These are phyloP conservation scores for Ormyrus pomaceus DNA, from an alignment of 2,888 invertebrate genomes.

Conservation along the genomic window DNA sequence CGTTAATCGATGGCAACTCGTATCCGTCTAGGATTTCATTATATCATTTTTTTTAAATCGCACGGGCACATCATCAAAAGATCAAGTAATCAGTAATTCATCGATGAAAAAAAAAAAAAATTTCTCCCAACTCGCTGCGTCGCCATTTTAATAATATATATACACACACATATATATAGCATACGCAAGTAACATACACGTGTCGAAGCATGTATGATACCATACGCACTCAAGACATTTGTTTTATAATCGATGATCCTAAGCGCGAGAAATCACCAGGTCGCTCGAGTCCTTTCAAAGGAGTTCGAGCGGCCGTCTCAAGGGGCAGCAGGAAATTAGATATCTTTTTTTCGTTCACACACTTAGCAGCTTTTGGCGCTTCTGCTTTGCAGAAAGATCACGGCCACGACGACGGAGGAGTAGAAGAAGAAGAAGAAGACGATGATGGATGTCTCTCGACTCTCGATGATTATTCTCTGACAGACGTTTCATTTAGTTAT, in stretches of 20 bases:
- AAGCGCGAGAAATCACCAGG: slow-evolving; percentile 47
- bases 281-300: slow-evolving; percentile 54
- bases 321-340: slow-evolving; percentile 55
- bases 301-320: slow-evolving; percentile 36
- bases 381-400: slow-evolving; percentile 58
- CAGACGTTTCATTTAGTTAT: slow-evolving; percentile 62
- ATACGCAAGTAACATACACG: slow-evolving; percentile 31
- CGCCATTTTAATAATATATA: slow-evolving; percentile 52
- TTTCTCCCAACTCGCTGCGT: slow-evolving; percentile 55
- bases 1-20: slow-evolving; percentile 69
- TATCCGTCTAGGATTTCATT: slow-evolving; percentile 57
- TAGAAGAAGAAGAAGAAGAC: slow-evolving; percentile 58
- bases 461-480: slow-evolving; percentile 60
- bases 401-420: slow-evolving; percentile 56
- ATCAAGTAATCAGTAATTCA: slow-evolving; percentile 55
- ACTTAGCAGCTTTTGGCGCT: slow-evolving; percentile 48
- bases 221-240: slow-evolving; percentile 35
- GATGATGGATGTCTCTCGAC: slow-evolving; percentile 47
- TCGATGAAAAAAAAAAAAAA: slow-evolving; percentile 54
- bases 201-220: slow-evolving; percentile 34
- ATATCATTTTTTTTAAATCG: slow-evolving; percentile 39
- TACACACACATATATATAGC: slow-evolving; percentile 25
- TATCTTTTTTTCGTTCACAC: slow-evolving; percentile 50
- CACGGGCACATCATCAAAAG: slow-evolving; percentile 53
- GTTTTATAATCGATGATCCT: slow-evolving; percentile 43